These are phyloP conservation scores for Dendrolimus houi DNA, from an alignment of 2,888 invertebrate genomes.

Conservation along the genomic window DNA sequence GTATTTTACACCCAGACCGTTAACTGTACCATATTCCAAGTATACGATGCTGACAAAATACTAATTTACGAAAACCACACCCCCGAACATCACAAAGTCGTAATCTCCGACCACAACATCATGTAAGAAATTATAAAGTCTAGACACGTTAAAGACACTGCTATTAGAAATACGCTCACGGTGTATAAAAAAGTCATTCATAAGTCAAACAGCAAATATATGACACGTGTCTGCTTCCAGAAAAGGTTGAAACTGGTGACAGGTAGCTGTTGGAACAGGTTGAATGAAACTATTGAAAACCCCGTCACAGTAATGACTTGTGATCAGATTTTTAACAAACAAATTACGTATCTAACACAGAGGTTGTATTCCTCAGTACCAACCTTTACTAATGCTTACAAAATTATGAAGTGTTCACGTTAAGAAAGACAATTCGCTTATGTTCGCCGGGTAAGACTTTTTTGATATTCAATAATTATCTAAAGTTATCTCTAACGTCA, in stretches of 20 bases:
- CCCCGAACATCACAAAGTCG: slow-evolving; percentile 4
- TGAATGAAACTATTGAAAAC: slow-evolving; percentile 36
- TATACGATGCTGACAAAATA: background rate
- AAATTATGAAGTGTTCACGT: too few species aligned
- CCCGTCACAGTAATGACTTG: too few species aligned
- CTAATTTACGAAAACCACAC: slow-evolving; percentile 3
- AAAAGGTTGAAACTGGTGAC: slow-evolving; percentile 34
- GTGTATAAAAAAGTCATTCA: slow-evolving; percentile 23
- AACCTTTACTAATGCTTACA: too few species aligned
- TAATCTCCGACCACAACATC: slow-evolving; percentile 6
- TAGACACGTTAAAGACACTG: slow-evolving; percentile 16
- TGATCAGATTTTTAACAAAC: too few species aligned
- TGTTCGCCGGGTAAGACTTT: too few species aligned
- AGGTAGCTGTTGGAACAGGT: slow-evolving; percentile 33
- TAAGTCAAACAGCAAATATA: slow-evolving; percentile 27
- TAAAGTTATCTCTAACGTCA: too few species aligned
- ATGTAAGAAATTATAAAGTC: slow-evolving; percentile 15
- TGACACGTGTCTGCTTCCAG: slow-evolving; percentile 32
- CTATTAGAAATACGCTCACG: slow-evolving; percentile 10
- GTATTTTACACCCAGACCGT: too few species aligned
- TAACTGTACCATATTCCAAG: too few species aligned
- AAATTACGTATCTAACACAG: too few species aligned
- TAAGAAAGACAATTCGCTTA: too few species aligned
- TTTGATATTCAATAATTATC: too few species aligned
- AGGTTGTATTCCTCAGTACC: too few species aligned